Base-by-base conservation (phyloP, 2,797 vertebrate genomes). In the Staurois parvus region DNA sequence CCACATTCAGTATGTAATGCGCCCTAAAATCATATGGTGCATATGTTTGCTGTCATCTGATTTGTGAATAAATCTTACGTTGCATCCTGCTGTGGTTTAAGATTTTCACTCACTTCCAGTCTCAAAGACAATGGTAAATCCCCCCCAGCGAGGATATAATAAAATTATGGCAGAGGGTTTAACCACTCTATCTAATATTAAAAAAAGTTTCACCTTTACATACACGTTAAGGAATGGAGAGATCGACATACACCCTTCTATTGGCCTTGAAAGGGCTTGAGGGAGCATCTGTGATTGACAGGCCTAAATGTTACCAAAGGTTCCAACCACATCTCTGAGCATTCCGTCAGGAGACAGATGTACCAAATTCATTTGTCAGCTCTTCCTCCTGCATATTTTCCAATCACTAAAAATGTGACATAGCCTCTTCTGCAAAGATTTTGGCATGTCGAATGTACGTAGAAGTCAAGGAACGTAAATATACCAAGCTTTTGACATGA, bases 281-380 rank as follows among this genome's bases (percentile, higher is more conserved):
- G 48, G 74, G 21, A 78, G 4, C 13, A 52, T 64, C 59, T 21
- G 24, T 67, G 80, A 86, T 26, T 73, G 85, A 86, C 79, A 67
- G 52, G 5, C 52, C 66, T 82, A 82, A 82, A 77, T 29, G 15
- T 66, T 76, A 77, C 72, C 66, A 82, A 76, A 76, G 73, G 68
- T 82, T 82, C 68, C 62, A 28, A 77, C 48, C 79, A 32, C 52
- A 70, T 76, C 79, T 32, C 52, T 15, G 48, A 66, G 34, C 34
- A 26, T 70, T 75, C 26, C 30, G 79, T 73, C 72, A 48, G 73
- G 74, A 84, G 45, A 84, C 83, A 66, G 68, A 76, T 76, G 82
- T 78, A 89, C 88, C 87, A 89, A 81, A 88, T 90, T 88, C 81
- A 89, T 89, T 89, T 91, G 37, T 91, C 72, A 89, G 89, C 86